Conservation (phyloP, 2,113 vertebrate species). For the Phalacrocorax carbo region DNA sequence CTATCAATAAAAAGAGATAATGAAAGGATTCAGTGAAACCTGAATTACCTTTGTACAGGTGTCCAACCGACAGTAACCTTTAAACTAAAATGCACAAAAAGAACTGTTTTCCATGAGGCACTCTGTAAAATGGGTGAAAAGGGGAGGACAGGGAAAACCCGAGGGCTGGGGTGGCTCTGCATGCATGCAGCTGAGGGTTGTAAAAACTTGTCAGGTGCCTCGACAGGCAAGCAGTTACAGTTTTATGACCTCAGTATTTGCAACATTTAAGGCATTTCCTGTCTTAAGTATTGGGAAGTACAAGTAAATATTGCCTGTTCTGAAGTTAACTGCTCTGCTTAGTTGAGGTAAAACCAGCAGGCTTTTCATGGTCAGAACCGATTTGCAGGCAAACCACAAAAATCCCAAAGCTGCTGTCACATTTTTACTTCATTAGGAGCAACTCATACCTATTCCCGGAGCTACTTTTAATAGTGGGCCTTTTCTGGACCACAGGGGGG, state of each 20-base stretch:
- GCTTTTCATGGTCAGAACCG: not conserved
- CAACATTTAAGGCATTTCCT: slow-evolving; percentile 65
- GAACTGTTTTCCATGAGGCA: not conserved
- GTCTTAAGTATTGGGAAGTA: slow-evolving; percentile 38
- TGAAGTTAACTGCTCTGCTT: slow-evolving; percentile 33
- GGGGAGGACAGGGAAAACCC: not conserved
- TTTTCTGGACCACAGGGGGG: not conserved
- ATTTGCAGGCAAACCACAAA: slow-evolving; percentile 36
- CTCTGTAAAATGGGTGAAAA: not conserved
- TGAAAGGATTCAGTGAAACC: not conserved
- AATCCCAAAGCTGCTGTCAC: slow-evolving; percentile 35
- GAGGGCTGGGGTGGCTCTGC: not conserved
- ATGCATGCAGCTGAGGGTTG: not conserved
- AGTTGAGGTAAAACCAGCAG: slow-evolving; percentile 1
- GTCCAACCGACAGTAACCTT: not conserved
- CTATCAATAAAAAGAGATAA: not conserved
- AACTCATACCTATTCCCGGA: slow-evolving; percentile 2
- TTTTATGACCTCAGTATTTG: slow-evolving; percentile 62
- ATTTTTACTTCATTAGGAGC: slow-evolving; percentile 36
- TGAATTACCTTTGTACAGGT: not conserved
- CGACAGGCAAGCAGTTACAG: slow-evolving; percentile 29
- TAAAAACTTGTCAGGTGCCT: slow-evolving; percentile 43
- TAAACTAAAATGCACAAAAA: not conserved
- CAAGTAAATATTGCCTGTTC: slow-evolving; percentile 51
- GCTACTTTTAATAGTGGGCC: not conserved